A percentile compares a stretch with the other conserved stretches of the same genome.
These are phyloP conservation scores for Ricordea florida DNA, from an alignment of 92 coral and sea anemone genomes.

Conservation along the genomic window DNA sequence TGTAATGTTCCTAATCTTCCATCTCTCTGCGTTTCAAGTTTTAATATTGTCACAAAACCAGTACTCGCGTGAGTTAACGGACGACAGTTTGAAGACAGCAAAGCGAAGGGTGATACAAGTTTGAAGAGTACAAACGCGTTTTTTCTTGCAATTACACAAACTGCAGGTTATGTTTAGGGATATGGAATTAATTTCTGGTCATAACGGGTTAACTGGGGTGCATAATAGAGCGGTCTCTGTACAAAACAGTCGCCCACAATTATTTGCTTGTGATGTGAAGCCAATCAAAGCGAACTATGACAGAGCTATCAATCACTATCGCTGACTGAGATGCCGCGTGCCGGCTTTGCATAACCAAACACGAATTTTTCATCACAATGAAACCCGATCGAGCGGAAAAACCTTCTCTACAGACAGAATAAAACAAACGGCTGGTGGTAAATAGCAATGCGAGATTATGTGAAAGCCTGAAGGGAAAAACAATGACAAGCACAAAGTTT, in stretches of 20 bases:
- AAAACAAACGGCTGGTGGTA: conserved; percentile 17
- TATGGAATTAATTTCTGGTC: conserved; percentile 1
- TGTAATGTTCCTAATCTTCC: neutral
- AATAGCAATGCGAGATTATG: neutral
- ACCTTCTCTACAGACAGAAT: neutral
- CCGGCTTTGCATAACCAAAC: conserved; percentile 17
- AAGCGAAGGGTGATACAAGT: no score
- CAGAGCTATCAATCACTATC: conserved; percentile 21
- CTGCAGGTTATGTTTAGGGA: no score
- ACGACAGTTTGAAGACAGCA: no score
- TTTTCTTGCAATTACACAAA: no score
- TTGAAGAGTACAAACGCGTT: no score
- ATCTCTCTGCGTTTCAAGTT: neutral
- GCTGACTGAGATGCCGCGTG: conserved; percentile 26
- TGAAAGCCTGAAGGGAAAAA: no score
- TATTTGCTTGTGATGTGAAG: conserved; percentile 22
- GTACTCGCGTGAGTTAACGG: no score
- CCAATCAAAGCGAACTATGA: conserved; percentile 19
- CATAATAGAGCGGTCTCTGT: conserved; percentile 14
- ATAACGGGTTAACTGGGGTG: conserved; percentile 31
- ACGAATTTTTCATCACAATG: neutral
- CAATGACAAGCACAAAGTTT: no score
- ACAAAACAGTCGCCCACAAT: conserved; percentile 1
- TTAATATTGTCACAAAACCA: no score
- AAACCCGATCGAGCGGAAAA: conserved; percentile 9